These are phyloP conservation scores for Boloria selene DNA, from an alignment of 2,888 invertebrate genomes.

Conservation along the genomic window DNA sequence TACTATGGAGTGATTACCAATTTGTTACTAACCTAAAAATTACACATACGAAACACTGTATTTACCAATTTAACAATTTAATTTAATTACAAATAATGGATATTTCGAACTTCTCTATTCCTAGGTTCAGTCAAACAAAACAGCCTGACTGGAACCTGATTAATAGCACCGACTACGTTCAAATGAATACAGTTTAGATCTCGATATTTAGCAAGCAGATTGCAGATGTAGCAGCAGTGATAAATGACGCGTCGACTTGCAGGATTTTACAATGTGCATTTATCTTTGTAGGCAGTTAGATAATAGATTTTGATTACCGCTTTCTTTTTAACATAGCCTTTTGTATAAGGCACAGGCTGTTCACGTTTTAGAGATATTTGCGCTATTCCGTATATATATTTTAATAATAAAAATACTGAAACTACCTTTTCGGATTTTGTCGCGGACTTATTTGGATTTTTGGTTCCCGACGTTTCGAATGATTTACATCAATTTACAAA, in stretches of 20 bases:
- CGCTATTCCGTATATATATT: too few relatives aligned
- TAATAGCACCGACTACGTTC: slow-evolving; percentile 68
- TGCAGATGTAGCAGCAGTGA: slow-evolving; percentile 39
- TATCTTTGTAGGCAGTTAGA: slow-evolving; percentile 7
- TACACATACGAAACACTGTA: too few relatives aligned
- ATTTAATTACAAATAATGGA: slow-evolving; percentile 20
- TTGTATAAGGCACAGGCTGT: too few relatives aligned
- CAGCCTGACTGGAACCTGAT: slow-evolving; percentile 67
- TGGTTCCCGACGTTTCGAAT: too few relatives aligned
- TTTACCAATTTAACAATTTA: background rate
- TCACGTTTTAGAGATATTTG: too few relatives aligned
- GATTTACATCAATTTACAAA: too few relatives aligned
- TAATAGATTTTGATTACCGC: too few relatives aligned
- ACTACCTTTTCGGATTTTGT: too few relatives aligned
- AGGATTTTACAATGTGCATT: slow-evolving; percentile 26
- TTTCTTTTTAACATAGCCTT: too few relatives aligned
- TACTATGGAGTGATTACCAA: too few relatives aligned
- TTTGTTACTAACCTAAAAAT: background rate
- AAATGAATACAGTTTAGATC: slow-evolving; percentile 68
- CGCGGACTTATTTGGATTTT: too few relatives aligned
- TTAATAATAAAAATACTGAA: too few relatives aligned
- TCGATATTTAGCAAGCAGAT: slow-evolving; percentile 51
- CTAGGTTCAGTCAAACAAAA: slow-evolving; percentile 63
- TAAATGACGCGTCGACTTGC: slow-evolving; percentile 39
- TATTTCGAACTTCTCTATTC: slow-evolving; percentile 17